Evolutionary conservation across 2,888 invertebrate genomes (phyloP).

Genomic region (Campoplex capitator): DNA sequence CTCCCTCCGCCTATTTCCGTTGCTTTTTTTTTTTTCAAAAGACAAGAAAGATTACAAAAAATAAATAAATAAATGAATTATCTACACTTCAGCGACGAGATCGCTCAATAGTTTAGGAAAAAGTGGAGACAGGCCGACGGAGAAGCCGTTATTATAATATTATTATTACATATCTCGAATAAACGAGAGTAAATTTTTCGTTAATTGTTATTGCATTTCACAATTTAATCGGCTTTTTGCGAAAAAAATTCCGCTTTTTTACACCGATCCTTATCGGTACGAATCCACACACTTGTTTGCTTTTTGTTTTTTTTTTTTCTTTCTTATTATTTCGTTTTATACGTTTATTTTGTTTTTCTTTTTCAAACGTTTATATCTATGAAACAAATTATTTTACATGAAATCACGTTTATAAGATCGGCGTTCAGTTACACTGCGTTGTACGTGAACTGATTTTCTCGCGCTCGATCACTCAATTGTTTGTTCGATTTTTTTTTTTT

Average conservation of each 20-base stretch:
- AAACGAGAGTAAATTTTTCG: slow-evolving; percentile 52
- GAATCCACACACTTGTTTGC: slow-evolving; percentile 54
- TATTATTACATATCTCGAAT: slow-evolving; percentile 41
- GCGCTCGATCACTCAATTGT: slow-evolving; percentile 56
- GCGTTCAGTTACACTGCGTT: slow-evolving; percentile 52
- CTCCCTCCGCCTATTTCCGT: slow-evolving; percentile 64
- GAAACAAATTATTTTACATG: slow-evolving; percentile 34
- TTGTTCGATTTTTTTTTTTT: slow-evolving; percentile 30
- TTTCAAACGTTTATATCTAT: slow-evolving; percentile 41
- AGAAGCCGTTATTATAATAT: slow-evolving; percentile 51
- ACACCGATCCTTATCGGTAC: slow-evolving; percentile 53
- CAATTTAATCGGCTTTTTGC: slow-evolving; percentile 64
- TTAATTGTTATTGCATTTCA: slow-evolving; percentile 66
- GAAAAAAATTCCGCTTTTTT: slow-evolving; percentile 57
- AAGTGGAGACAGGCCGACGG: slow-evolving; percentile 65
- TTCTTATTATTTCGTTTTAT: slow-evolving; percentile 40
- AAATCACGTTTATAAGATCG: slow-evolving; percentile 55
- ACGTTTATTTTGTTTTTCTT: slow-evolving; percentile 35
- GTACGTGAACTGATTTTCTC: slow-evolving; percentile 46
- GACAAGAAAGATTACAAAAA: slow-evolving; percentile 25
- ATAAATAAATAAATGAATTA: slow-evolving; percentile 33
- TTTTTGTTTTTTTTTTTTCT: slow-evolving; percentile 53
- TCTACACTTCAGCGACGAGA: slow-evolving; percentile 35
- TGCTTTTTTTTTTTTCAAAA: slow-evolving; percentile 25
- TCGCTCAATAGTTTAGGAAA: slow-evolving; percentile 51